A percentile compares a stretch with the other conserved stretches of the same genome.
phyloP scores from a whole-genome alignment of 92 coral and sea anemone species.

The Epizoanthus illoricatus region DNA sequence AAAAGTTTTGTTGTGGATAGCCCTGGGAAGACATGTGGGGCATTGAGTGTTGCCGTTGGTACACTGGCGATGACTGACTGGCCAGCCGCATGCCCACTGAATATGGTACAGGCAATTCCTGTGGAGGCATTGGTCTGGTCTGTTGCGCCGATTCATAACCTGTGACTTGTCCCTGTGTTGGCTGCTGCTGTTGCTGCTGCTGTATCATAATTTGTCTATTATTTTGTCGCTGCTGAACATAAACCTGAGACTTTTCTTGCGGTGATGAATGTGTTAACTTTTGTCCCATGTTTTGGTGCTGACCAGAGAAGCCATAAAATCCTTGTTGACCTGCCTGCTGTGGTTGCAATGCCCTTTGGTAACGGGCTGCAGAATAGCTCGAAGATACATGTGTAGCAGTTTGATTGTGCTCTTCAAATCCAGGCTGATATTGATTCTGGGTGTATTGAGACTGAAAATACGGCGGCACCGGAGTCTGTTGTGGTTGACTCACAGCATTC shows the following conservation, averaged over 20 bases:
- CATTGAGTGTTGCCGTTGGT: constrained; percentile 80
- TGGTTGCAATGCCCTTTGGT: constrained; percentile 36
- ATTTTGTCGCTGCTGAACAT: constrained; percentile 40
- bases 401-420: constrained; percentile 26
- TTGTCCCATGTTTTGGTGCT: constrained; percentile 38
- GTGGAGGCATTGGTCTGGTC: constrained; percentile 39
- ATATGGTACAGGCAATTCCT: constrained; percentile 50
- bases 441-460: constrained; percentile 29
- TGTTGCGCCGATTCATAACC: constrained; percentile 52
- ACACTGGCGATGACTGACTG: constrained; percentile 42
- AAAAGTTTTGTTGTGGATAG: constrained; percentile 32
- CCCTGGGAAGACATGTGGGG: constrained; percentile 45
- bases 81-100: constrained; percentile 48
- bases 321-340: constrained; percentile 53
- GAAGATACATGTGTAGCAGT: constrained; percentile 25
- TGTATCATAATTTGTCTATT: constrained; percentile 43
- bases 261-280: constrained; percentile 45
- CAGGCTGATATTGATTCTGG: constrained; percentile 42
- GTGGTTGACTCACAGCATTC: constrained; percentile 28
- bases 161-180: constrained; percentile 26
- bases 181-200: constrained; percentile 47
- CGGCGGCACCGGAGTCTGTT: constrained; percentile 8
- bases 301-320: constrained; percentile 54
- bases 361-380: constrained; percentile 16
- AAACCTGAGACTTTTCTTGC: constrained; percentile 50